Evolutionary conservation across 2,113 vertebrate genomes (phyloP).

Genomic region (Zeus faber): DNA sequence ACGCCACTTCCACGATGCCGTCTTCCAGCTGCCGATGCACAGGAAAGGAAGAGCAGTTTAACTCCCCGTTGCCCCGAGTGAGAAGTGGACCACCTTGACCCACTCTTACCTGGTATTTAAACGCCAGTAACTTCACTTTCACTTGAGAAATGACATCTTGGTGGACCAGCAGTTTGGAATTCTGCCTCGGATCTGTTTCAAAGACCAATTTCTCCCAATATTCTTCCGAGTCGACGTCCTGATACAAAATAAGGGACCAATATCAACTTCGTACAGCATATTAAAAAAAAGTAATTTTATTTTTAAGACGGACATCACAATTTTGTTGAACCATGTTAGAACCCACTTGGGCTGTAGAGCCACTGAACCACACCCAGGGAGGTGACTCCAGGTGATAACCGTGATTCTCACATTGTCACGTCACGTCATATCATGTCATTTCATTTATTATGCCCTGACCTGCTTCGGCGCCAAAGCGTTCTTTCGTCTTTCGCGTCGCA

Average conservation of each 20-base stretch:
- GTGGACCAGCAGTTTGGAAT: slow-evolving; percentile 59
- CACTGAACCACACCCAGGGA: too few species aligned
- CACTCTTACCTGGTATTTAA: slow-evolving; percentile 77
- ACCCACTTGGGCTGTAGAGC: too few species aligned
- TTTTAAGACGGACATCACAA: not conserved
- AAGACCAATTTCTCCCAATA: slow-evolving; percentile 79
- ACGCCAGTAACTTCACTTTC: slow-evolving; percentile 65
- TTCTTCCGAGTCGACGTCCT: slow-evolving; percentile 80
- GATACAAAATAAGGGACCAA: slow-evolving; percentile 16
- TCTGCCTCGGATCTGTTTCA: slow-evolving; percentile 65
- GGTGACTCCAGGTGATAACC: too few species aligned
- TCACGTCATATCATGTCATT: too few species aligned
- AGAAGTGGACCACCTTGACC: rapidly evolving
- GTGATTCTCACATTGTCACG: too few species aligned
- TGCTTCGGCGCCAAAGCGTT: too few species aligned
- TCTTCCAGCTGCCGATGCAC: slow-evolving; percentile 76
- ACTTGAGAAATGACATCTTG: slow-evolving; percentile 67
- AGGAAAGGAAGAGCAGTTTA: too few species aligned
- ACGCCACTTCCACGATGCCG: slow-evolving; percentile 70
- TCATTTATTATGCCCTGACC: too few species aligned
- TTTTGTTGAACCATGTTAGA: too few species aligned
- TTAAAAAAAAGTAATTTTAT: not conserved
- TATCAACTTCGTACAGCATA: too few species aligned
- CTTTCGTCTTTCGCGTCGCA: too few species aligned
- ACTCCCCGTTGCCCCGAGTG: not conserved